These are phyloP conservation scores for Myrmophylax atrothorax DNA, from an alignment of 2,113 vertebrate genomes.

Conservation along the genomic window DNA sequence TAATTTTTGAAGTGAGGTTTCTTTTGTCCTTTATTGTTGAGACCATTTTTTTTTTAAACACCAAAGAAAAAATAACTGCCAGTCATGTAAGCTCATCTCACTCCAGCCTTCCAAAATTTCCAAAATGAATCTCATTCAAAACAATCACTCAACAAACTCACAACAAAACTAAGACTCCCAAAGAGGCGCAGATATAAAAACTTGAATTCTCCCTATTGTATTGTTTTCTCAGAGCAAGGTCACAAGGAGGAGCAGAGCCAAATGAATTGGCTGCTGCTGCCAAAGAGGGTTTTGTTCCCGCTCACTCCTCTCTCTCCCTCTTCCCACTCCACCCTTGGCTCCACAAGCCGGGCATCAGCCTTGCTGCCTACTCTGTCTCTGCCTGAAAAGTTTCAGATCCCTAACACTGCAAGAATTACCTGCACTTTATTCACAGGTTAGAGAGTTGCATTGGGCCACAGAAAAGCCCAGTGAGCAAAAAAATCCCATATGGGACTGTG, in stretches of 20 bases:
- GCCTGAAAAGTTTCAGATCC: background rate
- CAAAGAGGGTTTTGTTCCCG: background rate
- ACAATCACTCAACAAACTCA: background rate
- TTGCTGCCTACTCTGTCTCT: background rate
- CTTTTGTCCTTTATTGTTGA: background rate
- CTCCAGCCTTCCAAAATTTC: background rate
- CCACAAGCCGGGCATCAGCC: background rate
- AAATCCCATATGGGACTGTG: fast-evolving
- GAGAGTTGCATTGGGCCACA: background rate
- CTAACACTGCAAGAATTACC: background rate
- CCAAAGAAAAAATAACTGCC: background rate
- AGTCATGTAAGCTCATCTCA: background rate
- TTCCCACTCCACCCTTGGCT: background rate
- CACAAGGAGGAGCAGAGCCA: background rate
- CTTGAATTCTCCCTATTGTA: background rate
- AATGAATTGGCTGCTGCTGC: background rate
- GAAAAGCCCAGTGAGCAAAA: background rate
- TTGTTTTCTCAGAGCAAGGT: background rate
- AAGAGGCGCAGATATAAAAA: background rate
- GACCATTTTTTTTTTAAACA: background rate
- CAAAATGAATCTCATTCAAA: background rate
- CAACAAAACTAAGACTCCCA: background rate
- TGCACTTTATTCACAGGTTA: background rate
- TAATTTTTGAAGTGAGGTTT: background rate
- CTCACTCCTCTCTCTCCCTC: background rate